phyloP scores from a whole-genome alignment of 2,797 vertebrate genomes.

The Schizopygopsis malacanthus region DNA sequence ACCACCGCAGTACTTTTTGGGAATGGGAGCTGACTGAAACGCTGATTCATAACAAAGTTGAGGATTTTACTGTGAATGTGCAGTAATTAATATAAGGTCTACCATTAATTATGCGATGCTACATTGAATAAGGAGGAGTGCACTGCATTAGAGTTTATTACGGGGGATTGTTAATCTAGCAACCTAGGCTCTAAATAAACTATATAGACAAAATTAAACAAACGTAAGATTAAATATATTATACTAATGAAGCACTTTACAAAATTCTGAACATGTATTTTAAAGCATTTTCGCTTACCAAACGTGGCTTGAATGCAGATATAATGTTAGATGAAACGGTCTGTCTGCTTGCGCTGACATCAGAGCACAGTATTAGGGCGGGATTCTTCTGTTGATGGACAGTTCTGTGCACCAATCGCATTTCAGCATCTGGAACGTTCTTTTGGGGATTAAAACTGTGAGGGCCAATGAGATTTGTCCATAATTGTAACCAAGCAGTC shows the following conservation, averaged over 20 bases:
- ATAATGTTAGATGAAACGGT: background rate
- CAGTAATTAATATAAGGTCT: background rate
- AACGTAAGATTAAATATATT: background rate
- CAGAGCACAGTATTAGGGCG: conserved; percentile 52
- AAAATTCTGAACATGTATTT: background rate
- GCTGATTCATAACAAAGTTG: background rate
- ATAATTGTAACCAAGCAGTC: background rate
- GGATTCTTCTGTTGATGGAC: conserved; percentile 64
- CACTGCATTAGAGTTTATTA: conserved; percentile 15
- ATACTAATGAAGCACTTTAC: background rate
- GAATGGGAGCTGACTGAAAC: background rate
- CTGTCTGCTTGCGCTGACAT: background rate
- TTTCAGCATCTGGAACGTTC: conserved; percentile 69
- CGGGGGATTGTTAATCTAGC: background rate
- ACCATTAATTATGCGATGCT: background rate
- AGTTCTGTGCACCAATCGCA: conserved; percentile 69
- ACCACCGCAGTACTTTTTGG: background rate
- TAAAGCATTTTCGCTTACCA: conserved; percentile 38
- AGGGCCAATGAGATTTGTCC: conserved; percentile 71
- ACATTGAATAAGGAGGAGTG: background rate
- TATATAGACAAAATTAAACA: background rate
- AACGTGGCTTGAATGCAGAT: conserved; percentile 1
- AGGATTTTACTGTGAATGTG: background rate
- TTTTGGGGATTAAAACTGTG: conserved; percentile 68
- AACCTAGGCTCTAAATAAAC: background rate